Evolutionary conservation across 2,113 vertebrate species (phyloP).

Genomic region (Osmerus mordax): DNA sequence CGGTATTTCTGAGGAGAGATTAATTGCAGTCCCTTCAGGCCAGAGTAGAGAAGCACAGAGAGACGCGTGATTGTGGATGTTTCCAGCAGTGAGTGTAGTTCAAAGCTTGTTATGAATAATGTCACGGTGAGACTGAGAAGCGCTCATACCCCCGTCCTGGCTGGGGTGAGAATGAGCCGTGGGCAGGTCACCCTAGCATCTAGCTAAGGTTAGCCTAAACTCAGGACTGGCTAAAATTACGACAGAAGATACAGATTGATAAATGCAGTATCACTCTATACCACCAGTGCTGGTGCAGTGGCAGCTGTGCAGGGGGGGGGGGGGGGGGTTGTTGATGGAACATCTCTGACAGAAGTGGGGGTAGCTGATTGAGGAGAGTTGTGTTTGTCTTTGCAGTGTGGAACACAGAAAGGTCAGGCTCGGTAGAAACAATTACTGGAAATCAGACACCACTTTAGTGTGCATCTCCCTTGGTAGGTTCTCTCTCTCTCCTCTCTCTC

Average conservation of each 20-base stretch:
- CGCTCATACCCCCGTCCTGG: no score
- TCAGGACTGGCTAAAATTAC: no score
- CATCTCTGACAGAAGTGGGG: background rate
- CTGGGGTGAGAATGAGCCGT: no score
- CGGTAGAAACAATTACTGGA: slow-evolving; percentile 31
- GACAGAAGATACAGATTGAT: no score
- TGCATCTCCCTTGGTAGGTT: slow-evolving; percentile 1
- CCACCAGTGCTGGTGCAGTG: no score
- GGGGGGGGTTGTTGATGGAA: slow-evolving; percentile 11
- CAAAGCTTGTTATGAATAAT: slow-evolving; percentile 16
- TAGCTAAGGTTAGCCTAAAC: no score
- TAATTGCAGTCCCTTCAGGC: slow-evolving; percentile 28
- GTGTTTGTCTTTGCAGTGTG: background rate
- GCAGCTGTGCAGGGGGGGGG: background rate
- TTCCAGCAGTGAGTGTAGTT: slow-evolving; percentile 12
- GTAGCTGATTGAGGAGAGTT: slow-evolving; percentile 5
- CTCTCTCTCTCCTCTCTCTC: no score
- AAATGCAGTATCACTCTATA: no score
- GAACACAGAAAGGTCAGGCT: slow-evolving; percentile 29
- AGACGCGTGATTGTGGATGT: slow-evolving; percentile 17
- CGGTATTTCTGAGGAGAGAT: background rate
- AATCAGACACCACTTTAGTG: slow-evolving; percentile 40
- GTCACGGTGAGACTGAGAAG: background rate
- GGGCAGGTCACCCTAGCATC: no score
- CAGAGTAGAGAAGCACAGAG: slow-evolving; percentile 6